These are phyloP conservation scores for Gnatocerus cornutus DNA, from an alignment of 2,888 invertebrate species.

Conservation along the genomic window DNA sequence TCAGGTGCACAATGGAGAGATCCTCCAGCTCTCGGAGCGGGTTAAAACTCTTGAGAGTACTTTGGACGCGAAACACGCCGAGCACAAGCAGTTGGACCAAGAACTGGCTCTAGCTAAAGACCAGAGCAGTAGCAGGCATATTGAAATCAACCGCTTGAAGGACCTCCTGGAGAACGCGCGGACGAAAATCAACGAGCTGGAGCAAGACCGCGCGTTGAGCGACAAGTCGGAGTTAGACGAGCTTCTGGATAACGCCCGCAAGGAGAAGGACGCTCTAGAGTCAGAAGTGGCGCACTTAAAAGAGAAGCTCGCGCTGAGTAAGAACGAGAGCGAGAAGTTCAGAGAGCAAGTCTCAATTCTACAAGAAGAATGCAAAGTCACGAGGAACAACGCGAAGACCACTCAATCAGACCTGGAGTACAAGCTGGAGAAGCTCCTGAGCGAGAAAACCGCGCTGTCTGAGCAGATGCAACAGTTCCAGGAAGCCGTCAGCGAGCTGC, in stretches of 20 bases:
- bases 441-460: constrained; percentile 81
- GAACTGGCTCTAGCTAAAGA: constrained; percentile 83
- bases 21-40: constrained; percentile 80
- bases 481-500: constrained; percentile 82
- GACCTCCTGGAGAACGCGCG: constrained; percentile 89
- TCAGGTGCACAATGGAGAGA: constrained; percentile 78
- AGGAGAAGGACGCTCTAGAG: constrained; percentile 83
- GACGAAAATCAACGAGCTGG: constrained; percentile 85
- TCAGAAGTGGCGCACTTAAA: constrained; percentile 80
- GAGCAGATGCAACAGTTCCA: constrained; percentile 83
- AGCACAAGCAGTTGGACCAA: constrained; percentile 82
- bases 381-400: constrained; percentile 90
- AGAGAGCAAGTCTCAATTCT: constrained; percentile 80
- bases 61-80: constrained; percentile 82
- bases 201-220: constrained; percentile 79
- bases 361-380: constrained; percentile 83
- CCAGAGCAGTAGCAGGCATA: constrained; percentile 82
- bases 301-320: constrained; percentile 80
- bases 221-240: constrained; percentile 83
- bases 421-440: constrained; percentile 81
- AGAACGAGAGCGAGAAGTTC: constrained; percentile 79
- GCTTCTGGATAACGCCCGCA: constrained; percentile 78
- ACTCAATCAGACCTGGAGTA: constrained; percentile 89
- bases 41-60: constrained; percentile 82
- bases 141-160: constrained; percentile 85